Percentiles rank a stretch among this genome's conserved stretches.
Conservation (phyloP, 2,888 invertebrate species). For the Thereva nobilitata region DNA sequence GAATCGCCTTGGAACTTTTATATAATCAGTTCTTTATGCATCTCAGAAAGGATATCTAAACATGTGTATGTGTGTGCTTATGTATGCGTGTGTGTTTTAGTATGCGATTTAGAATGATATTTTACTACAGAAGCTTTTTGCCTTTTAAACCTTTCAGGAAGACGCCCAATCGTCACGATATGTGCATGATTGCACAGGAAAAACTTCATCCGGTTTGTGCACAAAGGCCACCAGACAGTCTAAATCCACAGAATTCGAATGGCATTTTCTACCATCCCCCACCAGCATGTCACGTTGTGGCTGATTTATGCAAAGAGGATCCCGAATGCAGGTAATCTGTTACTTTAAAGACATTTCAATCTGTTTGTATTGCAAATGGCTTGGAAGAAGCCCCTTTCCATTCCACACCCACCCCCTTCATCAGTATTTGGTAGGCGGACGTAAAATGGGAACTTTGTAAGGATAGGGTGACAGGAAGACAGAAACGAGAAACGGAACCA, state of each 20-base stretch:
- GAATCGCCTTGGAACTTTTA: no score
- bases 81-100: neutral
- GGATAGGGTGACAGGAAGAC: no score
- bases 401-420: no score
- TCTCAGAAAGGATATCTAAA: no score
- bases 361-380: constrained; percentile 22
- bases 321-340: constrained; percentile 76
- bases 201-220: constrained; percentile 88
- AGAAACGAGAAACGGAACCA: no score
- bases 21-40: no score
- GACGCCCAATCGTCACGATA: constrained; percentile 83
- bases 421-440: no score
- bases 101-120: constrained; percentile 7
- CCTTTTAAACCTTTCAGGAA: constrained; percentile 64
- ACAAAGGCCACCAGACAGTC: constrained; percentile 71
- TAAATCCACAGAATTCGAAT: constrained; percentile 59
- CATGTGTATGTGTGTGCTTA: constrained; percentile 12
- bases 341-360: constrained; percentile 40
- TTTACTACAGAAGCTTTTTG: constrained; percentile 17
- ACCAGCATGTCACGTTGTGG: constrained; percentile 85
- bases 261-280: constrained; percentile 64
- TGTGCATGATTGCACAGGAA: constrained; percentile 87
- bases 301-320: constrained; percentile 80
- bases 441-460: no score
- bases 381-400: no score